Percentiles rank a stretch among this genome's conserved stretches.
Conservation (phyloP, 2,888 invertebrate species). For the Nudaria mundana region DNA sequence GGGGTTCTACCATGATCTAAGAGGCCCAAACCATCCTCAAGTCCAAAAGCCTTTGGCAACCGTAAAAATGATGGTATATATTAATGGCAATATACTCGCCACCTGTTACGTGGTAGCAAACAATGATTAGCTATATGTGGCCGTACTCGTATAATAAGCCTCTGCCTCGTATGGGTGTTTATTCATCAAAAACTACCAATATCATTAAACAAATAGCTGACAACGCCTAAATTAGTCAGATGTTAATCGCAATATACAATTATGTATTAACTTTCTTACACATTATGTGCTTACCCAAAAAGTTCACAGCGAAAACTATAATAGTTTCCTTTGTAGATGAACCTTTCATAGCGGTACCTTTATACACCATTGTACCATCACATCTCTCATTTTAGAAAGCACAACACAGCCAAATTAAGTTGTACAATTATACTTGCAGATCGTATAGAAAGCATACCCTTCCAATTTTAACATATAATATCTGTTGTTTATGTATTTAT, state of each 20-base stretch:
- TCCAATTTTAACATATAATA: slow-evolving; percentile 28
- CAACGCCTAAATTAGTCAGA: too few species aligned
- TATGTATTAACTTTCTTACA: slow-evolving; percentile 2
- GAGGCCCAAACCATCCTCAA: too few species aligned
- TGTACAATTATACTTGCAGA: slow-evolving; percentile 33
- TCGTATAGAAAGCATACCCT: slow-evolving; percentile 30
- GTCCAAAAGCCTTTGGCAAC: too few species aligned
- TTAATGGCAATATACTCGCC: too few species aligned
- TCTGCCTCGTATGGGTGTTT: too few species aligned
- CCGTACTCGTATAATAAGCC: too few species aligned
- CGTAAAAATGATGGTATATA: too few species aligned
- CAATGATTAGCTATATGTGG: too few species aligned
- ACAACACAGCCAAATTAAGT: slow-evolving; percentile 19
- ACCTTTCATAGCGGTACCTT: neutral
- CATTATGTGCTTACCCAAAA: neutral
- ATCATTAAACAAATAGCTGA: too few species aligned
- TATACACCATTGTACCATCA: neutral
- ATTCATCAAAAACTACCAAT: too few species aligned
- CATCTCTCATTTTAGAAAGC: slow-evolving; percentile 4
- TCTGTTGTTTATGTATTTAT: slow-evolving; percentile 33
- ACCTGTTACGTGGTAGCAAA: too few species aligned
- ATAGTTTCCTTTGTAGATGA: neutral
- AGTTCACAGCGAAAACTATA: neutral
- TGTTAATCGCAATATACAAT: neutral
- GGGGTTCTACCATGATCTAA: too few species aligned